Conservation (phyloP, 1,140 invertebrate species). For the Limonius californicus region DNA sequence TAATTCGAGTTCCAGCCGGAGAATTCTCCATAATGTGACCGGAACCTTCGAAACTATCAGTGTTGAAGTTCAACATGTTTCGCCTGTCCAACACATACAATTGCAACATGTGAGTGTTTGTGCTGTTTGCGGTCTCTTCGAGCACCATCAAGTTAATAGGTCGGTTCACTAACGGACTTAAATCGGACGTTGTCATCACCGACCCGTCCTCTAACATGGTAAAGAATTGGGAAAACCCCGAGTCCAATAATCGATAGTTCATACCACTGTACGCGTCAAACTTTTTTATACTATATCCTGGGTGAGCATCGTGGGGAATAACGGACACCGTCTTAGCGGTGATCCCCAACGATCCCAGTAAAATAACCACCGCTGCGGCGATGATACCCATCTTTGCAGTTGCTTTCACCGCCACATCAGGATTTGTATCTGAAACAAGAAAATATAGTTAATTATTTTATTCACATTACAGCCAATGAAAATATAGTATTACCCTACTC, state of each 20-base stretch:
- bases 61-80: constrained; percentile 73
- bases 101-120: constrained; percentile 73
- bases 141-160: constrained; percentile 76
- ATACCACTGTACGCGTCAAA: constrained; percentile 55
- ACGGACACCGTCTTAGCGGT: constrained; percentile 50
- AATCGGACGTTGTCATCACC: constrained; percentile 83
- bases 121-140: constrained; percentile 74
- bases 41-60: constrained; percentile 59
- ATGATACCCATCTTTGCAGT: constrained; percentile 22
- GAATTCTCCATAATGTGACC: constrained; percentile 69
- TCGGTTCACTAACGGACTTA: constrained; percentile 72
- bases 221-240: constrained; percentile 76
- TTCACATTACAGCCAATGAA: no score
- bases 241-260: constrained; percentile 67
- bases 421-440: constrained; percentile 3
- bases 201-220: constrained; percentile 83
- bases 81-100: constrained; percentile 77
- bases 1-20: constrained; percentile 62
- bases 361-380: constrained; percentile 14
- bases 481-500: no score
- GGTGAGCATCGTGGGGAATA: constrained; percentile 77
- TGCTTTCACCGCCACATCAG: constrained; percentile 17
- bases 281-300: constrained; percentile 78
- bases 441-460: background rate
- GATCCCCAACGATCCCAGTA: constrained; percentile 26